Evolutionary conservation across 2,113 vertebrate species (phyloP).

Genomic region (Hyla sarda): DNA sequence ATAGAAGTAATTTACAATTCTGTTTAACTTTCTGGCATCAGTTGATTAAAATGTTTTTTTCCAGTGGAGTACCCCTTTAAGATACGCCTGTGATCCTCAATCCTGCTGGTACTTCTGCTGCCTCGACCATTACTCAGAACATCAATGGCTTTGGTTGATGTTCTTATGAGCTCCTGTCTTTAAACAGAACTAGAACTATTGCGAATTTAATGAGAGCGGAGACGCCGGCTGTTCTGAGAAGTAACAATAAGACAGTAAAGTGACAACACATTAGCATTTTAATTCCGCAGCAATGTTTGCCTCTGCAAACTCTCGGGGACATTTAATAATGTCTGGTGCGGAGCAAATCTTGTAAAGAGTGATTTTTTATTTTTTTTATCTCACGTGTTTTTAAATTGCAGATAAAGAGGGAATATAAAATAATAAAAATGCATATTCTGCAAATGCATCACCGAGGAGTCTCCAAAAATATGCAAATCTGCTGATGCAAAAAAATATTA

Average conservation of each 20-base stretch:
- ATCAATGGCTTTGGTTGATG: neutral
- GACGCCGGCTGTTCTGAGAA: neutral
- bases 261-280: constrained; percentile 13
- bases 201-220: neutral
- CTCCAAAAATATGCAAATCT: neutral
- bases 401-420: neutral
- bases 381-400: neutral
- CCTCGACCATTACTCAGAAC: neutral
- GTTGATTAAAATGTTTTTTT: too few relatives aligned
- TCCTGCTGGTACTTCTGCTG: neutral
- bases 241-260: constrained; percentile 13
- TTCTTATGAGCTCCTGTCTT: neutral
- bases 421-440: neutral
- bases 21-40: too few relatives aligned
- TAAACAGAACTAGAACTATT: neutral
- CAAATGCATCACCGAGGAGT: neutral
- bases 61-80: too few relatives aligned
- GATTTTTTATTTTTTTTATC: neutral
- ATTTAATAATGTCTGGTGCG: neutral
- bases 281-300: neutral
- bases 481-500: neutral
- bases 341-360: neutral
- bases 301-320: neutral
- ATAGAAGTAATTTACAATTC: too few relatives aligned
- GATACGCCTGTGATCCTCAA: neutral